phyloP scores from a whole-genome alignment of 2,797 vertebrate genomes.

The Phataginus tetradactyla region DNA sequence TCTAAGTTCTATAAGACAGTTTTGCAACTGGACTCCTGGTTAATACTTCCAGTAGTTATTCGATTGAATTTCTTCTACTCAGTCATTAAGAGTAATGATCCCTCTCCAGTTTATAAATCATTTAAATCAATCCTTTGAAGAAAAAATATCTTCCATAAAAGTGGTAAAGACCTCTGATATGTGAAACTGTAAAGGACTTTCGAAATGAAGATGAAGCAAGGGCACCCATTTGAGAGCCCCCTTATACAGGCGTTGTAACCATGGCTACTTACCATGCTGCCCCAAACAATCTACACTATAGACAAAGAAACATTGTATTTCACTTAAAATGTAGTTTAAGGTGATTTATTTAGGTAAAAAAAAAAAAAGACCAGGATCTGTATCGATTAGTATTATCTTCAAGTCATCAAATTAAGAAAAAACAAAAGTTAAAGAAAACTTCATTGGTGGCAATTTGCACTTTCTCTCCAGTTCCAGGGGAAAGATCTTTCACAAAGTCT shows the following conservation, averaged over 20 bases:
- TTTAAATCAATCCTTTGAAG: background rate
- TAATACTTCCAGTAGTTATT: constrained; percentile 27
- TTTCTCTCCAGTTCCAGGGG: constrained; percentile 37
- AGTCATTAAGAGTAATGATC: constrained; percentile 5
- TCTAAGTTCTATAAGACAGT: background rate
- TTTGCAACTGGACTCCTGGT: background rate
- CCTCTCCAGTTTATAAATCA: background rate
- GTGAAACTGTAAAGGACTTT: constrained; percentile 23
- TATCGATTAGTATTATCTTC: background rate
- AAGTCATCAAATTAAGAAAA: constrained; percentile 35
- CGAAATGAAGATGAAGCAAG: background rate
- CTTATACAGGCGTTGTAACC: background rate
- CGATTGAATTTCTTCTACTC: background rate
- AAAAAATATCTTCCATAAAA: background rate
- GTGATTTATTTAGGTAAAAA: background rate
- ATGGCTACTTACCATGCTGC: background rate
- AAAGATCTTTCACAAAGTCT: constrained; percentile 57
- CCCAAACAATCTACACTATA: background rate
- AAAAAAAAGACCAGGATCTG: background rate
- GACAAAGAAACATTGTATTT: background rate
- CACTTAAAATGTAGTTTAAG: background rate
- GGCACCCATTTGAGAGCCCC: background rate
- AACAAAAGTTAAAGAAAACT: constrained; percentile 4
- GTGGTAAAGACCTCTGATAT: background rate
- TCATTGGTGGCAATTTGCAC: background rate